A percentile compares a stretch with the other conserved stretches of the same genome.
These are phyloP conservation scores for Vandiemenella viatica DNA, from an alignment of 2,888 invertebrate genomes.

Conservation along the genomic window DNA sequence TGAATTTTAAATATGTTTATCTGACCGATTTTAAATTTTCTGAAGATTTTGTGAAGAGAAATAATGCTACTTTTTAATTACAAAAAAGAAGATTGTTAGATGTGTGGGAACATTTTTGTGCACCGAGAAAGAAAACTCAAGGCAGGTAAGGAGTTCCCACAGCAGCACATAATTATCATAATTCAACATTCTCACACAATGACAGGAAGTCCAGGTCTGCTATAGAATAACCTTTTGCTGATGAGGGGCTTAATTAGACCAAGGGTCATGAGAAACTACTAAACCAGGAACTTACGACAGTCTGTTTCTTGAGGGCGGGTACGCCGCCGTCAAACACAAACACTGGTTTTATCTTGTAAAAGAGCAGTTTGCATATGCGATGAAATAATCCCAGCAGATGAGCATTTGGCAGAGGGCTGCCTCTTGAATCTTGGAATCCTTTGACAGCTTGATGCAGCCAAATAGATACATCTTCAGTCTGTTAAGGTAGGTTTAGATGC, in stretches of 20 bases:
- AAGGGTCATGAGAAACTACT: slow-evolving; percentile 13
- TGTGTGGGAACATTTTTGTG: no score
- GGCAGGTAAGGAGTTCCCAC: slow-evolving; percentile 10
- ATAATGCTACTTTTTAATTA: no score
- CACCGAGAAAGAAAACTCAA: not conserved
- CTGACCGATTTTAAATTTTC: no score
- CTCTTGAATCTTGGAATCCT: slow-evolving; percentile 79
- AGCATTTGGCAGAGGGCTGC: slow-evolving; percentile 70
- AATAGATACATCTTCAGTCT: slow-evolving; percentile 77
- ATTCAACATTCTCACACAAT: slow-evolving; percentile 16
- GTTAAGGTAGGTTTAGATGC: no score
- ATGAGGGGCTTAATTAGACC: slow-evolving; percentile 15
- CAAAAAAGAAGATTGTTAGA: no score
- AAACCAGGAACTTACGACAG: slow-evolving; percentile 51
- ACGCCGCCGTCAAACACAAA: slow-evolving; percentile 98
- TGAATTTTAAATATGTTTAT: not conserved
- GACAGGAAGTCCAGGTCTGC: slow-evolving; percentile 15
- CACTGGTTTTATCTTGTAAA: slow-evolving; percentile 87
- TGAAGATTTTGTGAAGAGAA: no score
- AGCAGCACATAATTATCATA: slow-evolving; percentile 14
- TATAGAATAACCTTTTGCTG: slow-evolving; percentile 16
- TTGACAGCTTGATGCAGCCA: slow-evolving; percentile 97
- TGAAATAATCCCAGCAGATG: slow-evolving; percentile 88
- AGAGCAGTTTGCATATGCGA: slow-evolving; percentile 87
- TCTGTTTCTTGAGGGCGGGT: slow-evolving; percentile 80